phyloP scores from a whole-genome alignment of 2,113 vertebrate genomes.

The Ciconia stormi region DNA sequence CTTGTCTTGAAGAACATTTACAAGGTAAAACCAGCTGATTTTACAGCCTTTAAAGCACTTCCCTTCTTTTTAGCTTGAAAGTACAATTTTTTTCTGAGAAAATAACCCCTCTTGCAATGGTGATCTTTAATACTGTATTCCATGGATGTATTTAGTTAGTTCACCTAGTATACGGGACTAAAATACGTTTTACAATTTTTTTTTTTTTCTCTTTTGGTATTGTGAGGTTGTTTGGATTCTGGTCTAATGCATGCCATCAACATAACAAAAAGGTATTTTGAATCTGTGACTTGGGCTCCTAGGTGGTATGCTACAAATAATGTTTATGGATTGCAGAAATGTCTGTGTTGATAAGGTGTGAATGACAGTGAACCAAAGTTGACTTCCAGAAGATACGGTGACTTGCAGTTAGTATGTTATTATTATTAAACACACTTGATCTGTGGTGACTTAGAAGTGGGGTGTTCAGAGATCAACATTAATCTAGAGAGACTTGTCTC shows the following conservation, averaged over 20 bases:
- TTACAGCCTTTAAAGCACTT: not conserved
- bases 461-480: not conserved
- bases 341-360: not conserved
- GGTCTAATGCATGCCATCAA: not conserved
- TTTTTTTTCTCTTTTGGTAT: not conserved
- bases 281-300: not conserved
- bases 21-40: conserved; percentile 73
- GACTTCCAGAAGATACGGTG: not conserved
- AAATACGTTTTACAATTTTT: not conserved
- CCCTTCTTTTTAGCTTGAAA: not conserved
- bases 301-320: not conserved
- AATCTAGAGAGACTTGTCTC: not conserved
- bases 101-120: not conserved
- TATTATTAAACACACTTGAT: not conserved
- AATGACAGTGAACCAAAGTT: not conserved
- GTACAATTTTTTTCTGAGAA: not conserved
- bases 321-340: not conserved
- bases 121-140: not conserved
- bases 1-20: conserved; percentile 84
- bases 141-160: not conserved
- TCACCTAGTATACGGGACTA: not conserved
- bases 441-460: not conserved
- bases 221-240: not conserved
- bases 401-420: not conserved
- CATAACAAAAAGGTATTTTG: not conserved